phyloP scores from a whole-genome alignment of 2,797 vertebrate genomes.

The Sebastes iracundus region DNA sequence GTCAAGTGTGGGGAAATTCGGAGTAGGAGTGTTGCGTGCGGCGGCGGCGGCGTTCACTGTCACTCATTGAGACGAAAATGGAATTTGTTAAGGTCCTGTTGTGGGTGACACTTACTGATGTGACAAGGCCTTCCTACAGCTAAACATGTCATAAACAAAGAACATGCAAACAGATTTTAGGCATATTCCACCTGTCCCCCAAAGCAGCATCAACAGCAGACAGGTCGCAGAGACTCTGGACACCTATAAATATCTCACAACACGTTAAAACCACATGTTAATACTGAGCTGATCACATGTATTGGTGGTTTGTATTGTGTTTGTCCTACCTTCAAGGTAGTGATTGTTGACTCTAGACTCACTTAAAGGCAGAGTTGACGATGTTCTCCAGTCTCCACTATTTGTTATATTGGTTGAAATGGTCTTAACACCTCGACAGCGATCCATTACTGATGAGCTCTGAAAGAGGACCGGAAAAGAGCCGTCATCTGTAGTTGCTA shows the following conservation, averaged over 20 bases:
- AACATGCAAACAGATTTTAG: background rate
- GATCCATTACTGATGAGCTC: no score
- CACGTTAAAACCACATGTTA: background rate
- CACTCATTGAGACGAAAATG: slow-evolving; percentile 15
- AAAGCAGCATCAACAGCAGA: background rate
- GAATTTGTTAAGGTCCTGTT: slow-evolving; percentile 12
- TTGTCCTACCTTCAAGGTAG: background rate
- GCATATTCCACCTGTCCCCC: slow-evolving; percentile 26
- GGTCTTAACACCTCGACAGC: no score
- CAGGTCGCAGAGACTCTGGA: background rate
- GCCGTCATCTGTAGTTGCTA: no score
- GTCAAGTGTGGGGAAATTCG: background rate
- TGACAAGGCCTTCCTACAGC: slow-evolving; percentile 9
- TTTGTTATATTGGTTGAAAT: no score
- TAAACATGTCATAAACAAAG: slow-evolving; percentile 24
- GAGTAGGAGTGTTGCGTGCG: background rate
- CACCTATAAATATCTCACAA: slow-evolving; percentile 1
- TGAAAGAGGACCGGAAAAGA: no score
- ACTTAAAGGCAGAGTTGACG: no score
- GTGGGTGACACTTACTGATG: slow-evolving; percentile 3
- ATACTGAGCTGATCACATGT: background rate
- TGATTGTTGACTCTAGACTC: background rate
- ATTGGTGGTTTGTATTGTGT: background rate
- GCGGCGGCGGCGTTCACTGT: background rate
- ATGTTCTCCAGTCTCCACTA: no score